phyloP scores from a whole-genome alignment of 2,113 vertebrate species.

The Carassius auratus region DNA sequence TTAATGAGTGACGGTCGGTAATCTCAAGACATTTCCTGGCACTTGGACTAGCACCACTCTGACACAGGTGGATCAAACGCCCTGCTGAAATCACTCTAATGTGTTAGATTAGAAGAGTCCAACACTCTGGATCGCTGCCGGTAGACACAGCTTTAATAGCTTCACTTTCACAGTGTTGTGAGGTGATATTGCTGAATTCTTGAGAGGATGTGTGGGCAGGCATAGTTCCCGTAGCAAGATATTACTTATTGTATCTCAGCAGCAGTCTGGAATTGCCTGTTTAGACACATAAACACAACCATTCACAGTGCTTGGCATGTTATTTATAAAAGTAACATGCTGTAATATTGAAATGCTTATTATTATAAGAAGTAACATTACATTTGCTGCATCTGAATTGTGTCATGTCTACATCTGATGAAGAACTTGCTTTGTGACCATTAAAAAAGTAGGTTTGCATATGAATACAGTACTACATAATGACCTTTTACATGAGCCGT shows the following conservation, averaged over 20 bases:
- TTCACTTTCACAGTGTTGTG: slow-evolving; percentile 25
- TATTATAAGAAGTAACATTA: background rate
- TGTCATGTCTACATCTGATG: background rate
- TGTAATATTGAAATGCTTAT: background rate
- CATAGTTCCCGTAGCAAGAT: background rate
- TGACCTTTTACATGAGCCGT: background rate
- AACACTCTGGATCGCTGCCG: slow-evolving; percentile 20
- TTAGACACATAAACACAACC: background rate
- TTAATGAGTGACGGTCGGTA: slow-evolving; percentile 26
- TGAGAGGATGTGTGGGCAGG: background rate
- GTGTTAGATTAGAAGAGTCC: slow-evolving; percentile 40
- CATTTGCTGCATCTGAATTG: background rate
- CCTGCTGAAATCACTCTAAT: slow-evolving; percentile 38
- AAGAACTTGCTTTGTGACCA: background rate
- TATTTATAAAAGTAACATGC: background rate
- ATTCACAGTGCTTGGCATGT: background rate
- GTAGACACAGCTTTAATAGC: slow-evolving; percentile 14
- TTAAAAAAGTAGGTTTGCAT: background rate
- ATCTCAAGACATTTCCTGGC: slow-evolving; percentile 23
- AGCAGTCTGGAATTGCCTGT: background rate
- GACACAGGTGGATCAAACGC: slow-evolving; percentile 19
- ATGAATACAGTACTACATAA: background rate
- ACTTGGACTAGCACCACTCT: slow-evolving; percentile 24
- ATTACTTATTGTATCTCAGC: background rate
- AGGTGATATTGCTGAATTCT: slow-evolving; percentile 31